Evolutionary conservation across 2,888 invertebrate genomes (phyloP).

Genomic region (Drosophila nr. perissopoda): DNA sequence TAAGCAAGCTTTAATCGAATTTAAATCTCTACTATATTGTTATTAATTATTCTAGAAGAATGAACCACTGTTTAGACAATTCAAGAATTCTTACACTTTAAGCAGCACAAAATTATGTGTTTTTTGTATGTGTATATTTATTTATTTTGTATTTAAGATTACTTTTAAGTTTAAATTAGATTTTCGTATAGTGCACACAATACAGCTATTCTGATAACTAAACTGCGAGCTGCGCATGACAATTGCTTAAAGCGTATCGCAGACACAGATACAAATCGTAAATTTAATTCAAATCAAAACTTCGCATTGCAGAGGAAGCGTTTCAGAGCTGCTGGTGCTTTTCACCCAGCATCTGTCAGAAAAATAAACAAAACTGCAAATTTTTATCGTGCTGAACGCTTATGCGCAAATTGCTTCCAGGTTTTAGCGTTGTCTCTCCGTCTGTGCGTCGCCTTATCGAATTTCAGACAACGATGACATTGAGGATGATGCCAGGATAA

Average conservation of each 20-base stretch:
- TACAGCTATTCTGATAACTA: neutral
- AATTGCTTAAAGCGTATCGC: slow-evolving; percentile 50
- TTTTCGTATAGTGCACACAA: neutral
- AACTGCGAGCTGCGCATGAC: slow-evolving; percentile 20
- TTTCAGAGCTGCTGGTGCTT: slow-evolving; percentile 42
- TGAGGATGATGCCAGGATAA: slow-evolving; percentile 39
- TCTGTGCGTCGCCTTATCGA: slow-evolving; percentile 67
- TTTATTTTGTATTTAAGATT: neutral
- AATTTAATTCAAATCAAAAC: slow-evolving; percentile 73
- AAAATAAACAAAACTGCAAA: slow-evolving; percentile 82
- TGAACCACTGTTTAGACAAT: neutral
- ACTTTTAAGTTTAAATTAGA: neutral
- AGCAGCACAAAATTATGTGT: neutral
- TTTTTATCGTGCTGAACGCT: slow-evolving; percentile 79
- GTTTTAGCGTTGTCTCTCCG: slow-evolving; percentile 58
- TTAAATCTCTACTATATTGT: neutral
- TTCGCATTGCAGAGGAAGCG: slow-evolving; percentile 36
- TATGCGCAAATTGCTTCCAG: slow-evolving; percentile 81
- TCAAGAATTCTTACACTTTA: neutral
- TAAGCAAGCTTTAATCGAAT: neutral
- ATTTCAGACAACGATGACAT: slow-evolving; percentile 60
- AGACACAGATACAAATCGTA: slow-evolving; percentile 36
- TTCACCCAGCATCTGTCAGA: slow-evolving; percentile 71
- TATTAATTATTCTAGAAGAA: neutral
- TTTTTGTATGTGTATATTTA: neutral